Base-by-base conservation (phyloP, 2,888 invertebrate genomes). In the Oconnorella tubifera region DNA sequence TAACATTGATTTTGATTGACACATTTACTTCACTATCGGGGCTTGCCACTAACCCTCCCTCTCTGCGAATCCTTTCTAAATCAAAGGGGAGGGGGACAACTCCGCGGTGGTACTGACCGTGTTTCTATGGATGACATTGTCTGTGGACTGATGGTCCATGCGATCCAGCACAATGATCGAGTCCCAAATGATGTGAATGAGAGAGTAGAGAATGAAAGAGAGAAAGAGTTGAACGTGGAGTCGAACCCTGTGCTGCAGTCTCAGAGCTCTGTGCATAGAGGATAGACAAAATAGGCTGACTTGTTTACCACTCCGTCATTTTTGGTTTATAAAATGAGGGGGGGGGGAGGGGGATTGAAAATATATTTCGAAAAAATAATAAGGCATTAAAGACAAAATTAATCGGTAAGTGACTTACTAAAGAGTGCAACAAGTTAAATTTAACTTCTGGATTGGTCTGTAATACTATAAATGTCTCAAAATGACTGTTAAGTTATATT, bases 161-260 rank as follows among this genome's bases (percentile, higher is more conserved):
- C 74, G 73, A 62, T 78, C 76, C 56, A 75, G 74, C 1, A 76
- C 75, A 1, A 80, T 75, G 23, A 76, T 57, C 58, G 76, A 68
- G 48, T 78, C 76, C 80, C 79, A 79, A 32, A 79, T 59, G 6
- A 77, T 71, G 40, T 69, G 62, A 40, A 76, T 68, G 32, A 73
- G 49, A 23, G 73, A 72, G 55, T 73, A 74, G 31, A 77, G 58
- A 28, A 78, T 63, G 60, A 80, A 75, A 0, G 78, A 76, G 2
- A 70, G 31, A 67, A 80, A 79, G 61, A 80, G 76, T 59, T 77
- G 76, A 53, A 79, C 72, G 65, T 80, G 80, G 0, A 80, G 73
- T 0, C 76, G 73, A 29, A 80, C 76, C 32, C 80, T 67, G 63
- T 78, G 75, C 67, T 80, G 80, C 3, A 68, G 66, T 27, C 78